Conservation (phyloP, 2,113 vertebrate genomes). For the Corythornis vintsioides region DNA sequence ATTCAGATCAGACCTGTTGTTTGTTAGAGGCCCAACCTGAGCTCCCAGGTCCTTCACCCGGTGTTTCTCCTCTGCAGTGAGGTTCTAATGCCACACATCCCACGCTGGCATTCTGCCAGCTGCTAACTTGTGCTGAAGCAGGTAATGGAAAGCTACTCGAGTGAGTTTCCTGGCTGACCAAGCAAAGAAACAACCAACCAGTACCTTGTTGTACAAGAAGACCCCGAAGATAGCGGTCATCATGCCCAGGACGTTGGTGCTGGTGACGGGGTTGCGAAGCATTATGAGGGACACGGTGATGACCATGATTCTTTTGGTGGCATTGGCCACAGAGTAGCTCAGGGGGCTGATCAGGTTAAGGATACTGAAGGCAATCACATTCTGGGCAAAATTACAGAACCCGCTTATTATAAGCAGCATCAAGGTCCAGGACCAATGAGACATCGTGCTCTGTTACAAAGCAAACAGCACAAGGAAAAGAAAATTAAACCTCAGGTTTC, state of each 20-base stretch:
- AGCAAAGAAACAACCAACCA: neutral
- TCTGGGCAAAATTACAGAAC: slow-evolving; percentile 98
- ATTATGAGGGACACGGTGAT: slow-evolving; percentile 94
- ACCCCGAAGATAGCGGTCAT: slow-evolving; percentile 95
- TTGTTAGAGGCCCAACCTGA: too few species aligned
- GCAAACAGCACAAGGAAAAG: neutral
- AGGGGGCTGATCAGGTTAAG: slow-evolving; percentile 94
- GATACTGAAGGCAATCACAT: slow-evolving; percentile 96
- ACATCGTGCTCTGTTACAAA: slow-evolving; percentile 76
- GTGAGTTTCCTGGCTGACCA: accelerated
- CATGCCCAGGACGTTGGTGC: slow-evolving; percentile 94
- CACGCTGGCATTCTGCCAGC: too few species aligned
- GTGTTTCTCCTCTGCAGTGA: too few species aligned
- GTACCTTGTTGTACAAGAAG: slow-evolving; percentile 96
- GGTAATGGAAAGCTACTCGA: too few species aligned
- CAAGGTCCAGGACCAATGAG: slow-evolving; percentile 87
- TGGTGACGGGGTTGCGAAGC: slow-evolving; percentile 92
- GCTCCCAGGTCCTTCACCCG: too few species aligned
- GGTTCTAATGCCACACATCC: too few species aligned
- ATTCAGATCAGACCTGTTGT: too few species aligned
- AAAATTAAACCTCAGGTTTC: neutral
- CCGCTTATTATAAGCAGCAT: slow-evolving; percentile 92
- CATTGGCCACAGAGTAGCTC: slow-evolving; percentile 96
- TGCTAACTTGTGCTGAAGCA: too few species aligned
- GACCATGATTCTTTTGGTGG: slow-evolving; percentile 98